Evolutionary conservation across 2,797 vertebrate genomes (phyloP), one percentile per base, ranked within the genome.

Genomic region (Luscinia luscinia): DNA sequence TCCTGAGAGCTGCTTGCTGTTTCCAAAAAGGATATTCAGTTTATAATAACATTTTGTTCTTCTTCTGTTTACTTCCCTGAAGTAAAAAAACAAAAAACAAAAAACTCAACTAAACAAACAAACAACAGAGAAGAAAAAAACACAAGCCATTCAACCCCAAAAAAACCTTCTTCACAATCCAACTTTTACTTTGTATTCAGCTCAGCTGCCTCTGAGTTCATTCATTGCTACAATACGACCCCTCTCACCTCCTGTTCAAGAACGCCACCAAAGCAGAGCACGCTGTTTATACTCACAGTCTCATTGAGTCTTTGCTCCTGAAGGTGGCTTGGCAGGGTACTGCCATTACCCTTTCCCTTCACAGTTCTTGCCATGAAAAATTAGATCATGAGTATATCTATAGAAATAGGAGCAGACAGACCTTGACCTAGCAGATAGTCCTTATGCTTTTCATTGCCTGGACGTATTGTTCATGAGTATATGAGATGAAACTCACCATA

Each of bases 71-170:
- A 66, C 17, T 66, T 36, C n/a, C n/a, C 3, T 41, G 14, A 69
- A 54, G 4, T 4, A 28, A 80, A 38, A 85, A 54, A 5, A 3
- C 0, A 14, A 34, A 36, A 15, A 27, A 40, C 3, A 27, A 16
- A 22, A 30, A 34, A 3, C 4, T 0, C 4, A 48, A n/a, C 18
- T 13, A 32, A 61, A 59, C 1, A 8, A 45, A 34, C 15, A 41
- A 20, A 54, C 68, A 54, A 17, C 7, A 19, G 0, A 1, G 7
- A 68, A 55, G 7, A 32, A 62, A 62, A 62, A 38, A 9, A 0
- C 14, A 19, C 28, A 40, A 32, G n/a, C 3, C 61, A 57, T 58
- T 58, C 12, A 78, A 62, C 5, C 0, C 0, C 6, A 6, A 2
- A 22, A 22, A 83, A 26, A 4, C 9, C 4, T 55, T 38, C 15